These are phyloP conservation scores for Mormoops blainvillei DNA, from an alignment of 2,113 vertebrate genomes.

Conservation along the genomic window DNA sequence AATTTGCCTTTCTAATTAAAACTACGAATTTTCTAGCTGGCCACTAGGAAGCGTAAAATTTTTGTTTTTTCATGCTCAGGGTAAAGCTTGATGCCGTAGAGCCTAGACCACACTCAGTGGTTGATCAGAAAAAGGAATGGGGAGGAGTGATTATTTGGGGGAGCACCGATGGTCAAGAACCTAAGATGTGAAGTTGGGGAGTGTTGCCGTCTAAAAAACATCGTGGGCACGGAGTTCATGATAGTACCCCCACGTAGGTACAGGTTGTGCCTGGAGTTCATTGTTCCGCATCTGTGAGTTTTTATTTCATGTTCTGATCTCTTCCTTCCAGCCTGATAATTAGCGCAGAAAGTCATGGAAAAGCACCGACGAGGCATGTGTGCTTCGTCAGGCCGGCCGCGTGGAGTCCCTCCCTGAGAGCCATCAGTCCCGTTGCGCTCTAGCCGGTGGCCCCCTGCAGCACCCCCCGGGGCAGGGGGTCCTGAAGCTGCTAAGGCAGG, in stretches of 20 bases:
- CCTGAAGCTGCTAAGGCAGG: not conserved
- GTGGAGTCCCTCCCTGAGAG: not conserved
- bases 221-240: fast-evolving
- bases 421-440: not conserved
- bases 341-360: not conserved
- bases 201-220: fast-evolving
- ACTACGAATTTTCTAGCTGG: not conserved
- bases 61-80: not conserved
- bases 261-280: not conserved
- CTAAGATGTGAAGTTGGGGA: not conserved
- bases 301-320: not conserved
- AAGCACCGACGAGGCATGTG: fast-evolving
- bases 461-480: too few relatives aligned
- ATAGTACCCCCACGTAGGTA: not conserved
- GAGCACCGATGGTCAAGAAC: not conserved
- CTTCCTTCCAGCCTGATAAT: not conserved
- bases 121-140: slow-evolving; percentile 2
- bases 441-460: not conserved
- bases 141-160: not conserved
- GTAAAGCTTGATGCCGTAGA: not conserved
- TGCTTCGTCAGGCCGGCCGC: not conserved
- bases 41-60: not conserved
- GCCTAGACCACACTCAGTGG: not conserved
- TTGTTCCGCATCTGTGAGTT: not conserved
- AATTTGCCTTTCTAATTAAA: slow-evolving; percentile 4